Evolutionary conservation across 2,113 vertebrate species (phyloP), one percentile per base, ranked within the genome.

Genomic region (Lophotis ruficrista): DNA sequence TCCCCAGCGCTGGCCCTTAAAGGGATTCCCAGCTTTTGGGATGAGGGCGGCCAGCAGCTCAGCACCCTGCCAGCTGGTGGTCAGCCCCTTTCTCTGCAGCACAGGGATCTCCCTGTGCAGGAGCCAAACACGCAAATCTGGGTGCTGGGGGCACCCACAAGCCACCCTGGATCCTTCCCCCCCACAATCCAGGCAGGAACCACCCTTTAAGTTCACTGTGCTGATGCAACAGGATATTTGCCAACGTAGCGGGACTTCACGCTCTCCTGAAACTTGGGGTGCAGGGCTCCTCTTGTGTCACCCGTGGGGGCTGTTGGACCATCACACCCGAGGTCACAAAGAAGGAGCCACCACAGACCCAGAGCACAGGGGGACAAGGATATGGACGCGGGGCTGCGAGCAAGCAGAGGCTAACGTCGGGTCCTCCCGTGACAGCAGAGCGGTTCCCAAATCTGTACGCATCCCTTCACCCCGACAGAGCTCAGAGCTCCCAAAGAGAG

Each of bases 351-450:
- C 33, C 20, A 4, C 30, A 25, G 8, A 13, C 35, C 24, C n/a
- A 1, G 37, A 35, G 56, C 2, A 0, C 21, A 48, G 33, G 28
- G n/a, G 62, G 28, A 25, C 19, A 12, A 13, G 43, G 62, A 25
- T 27, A 41, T 7, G 18, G 2, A 5, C 0, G 1, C 23, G 6
- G 12, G 21, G 13, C 30, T 15, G 12, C 0, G 9, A 80, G 33
- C 24, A 23, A 33, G n/a, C 23, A 5, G 18, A 51, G 33, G 10
- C 0, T 1, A 11, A 30, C 0, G 0, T 28, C 1, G 0, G 25
- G 35, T n/a, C 18, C 19, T 38, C 43, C 12, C 2, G 0, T 16
- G 11, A 19, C 0, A 14, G 22, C n/a, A 5, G 38, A 54, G 14
- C 0, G 0, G 5, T 31, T 27, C 47, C 54, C 20, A 56, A 15